Evolutionary conservation across 1,140 invertebrate species (phyloP).

Genomic region (Spodoptera frugiperda): DNA sequence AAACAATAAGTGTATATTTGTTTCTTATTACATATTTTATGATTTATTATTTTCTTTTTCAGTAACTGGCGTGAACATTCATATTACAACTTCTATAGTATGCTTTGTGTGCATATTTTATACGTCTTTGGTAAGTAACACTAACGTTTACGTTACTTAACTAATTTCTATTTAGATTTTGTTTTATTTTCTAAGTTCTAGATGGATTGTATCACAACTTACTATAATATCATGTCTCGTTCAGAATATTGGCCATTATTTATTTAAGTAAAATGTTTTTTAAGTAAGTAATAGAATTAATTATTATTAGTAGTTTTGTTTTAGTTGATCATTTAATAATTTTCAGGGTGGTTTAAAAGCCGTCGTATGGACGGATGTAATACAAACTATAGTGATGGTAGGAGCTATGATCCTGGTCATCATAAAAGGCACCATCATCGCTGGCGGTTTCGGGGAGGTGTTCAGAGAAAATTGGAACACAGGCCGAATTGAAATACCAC

Average conservation of each 20-base stretch:
- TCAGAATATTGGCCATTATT: no score
- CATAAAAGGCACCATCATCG: constrained; percentile 92
- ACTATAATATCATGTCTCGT: no score
- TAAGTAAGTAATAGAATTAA: no score
- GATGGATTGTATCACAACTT: no score
- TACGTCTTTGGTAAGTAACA: constrained; percentile 92
- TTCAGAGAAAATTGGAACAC: constrained; percentile 90
- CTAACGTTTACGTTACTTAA: background rate
- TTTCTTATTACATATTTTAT: background rate
- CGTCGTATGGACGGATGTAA: constrained; percentile 97
- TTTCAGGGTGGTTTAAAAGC: constrained; percentile 95
- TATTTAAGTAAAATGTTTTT: no score
- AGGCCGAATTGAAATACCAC: constrained; percentile 90
- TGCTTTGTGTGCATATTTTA: constrained; percentile 96
- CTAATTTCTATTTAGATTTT: background rate
- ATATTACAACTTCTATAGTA: constrained; percentile 92
- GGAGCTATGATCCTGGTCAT: constrained; percentile 92
- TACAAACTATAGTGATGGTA: constrained; percentile 95
- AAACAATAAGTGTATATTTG: background rate
- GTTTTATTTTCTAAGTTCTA: no score
- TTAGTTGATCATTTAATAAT: constrained; percentile 44
- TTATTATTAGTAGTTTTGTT: no score
- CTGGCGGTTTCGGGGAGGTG: constrained; percentile 92
- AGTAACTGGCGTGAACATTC: constrained; percentile 95
- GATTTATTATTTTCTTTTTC: constrained; percentile 60